Conservation (phyloP, 2,888 invertebrate species). For the Spatulosminthurus flaviceps region DNA sequence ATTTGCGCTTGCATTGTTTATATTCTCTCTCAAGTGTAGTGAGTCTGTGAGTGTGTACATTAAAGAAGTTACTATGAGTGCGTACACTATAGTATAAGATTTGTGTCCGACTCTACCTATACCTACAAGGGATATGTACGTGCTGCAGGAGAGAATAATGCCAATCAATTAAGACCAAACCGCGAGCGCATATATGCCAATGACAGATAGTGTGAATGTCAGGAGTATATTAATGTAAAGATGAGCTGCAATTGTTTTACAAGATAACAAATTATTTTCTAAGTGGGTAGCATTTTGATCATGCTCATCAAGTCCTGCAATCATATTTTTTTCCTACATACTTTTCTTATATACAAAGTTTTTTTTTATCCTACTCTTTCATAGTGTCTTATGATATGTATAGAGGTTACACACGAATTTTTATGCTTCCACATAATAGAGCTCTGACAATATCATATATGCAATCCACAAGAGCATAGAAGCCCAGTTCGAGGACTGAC, state of each 20-base stretch:
- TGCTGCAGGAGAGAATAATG: too few species aligned
- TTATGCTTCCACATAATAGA: background rate
- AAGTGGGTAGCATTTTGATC: slow-evolving; percentile 3
- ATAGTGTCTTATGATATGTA: background rate
- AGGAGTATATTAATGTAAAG: background rate
- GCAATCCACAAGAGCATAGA: too few species aligned
- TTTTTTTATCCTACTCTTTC: background rate
- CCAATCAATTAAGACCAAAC: too few species aligned
- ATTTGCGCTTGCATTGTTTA: slow-evolving; percentile 3
- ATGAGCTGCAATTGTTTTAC: slow-evolving; percentile 18
- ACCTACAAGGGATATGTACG: too few species aligned
- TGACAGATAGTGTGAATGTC: slow-evolving; percentile 1
- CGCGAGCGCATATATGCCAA: background rate
- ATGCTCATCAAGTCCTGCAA: background rate
- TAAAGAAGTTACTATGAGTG: too few species aligned
- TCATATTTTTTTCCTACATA: too few species aligned
- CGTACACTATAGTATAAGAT: too few species aligned
- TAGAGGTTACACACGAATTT: background rate
- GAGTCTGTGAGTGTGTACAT: too few species aligned
- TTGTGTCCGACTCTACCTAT: too few species aligned
- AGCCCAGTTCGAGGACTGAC: background rate
- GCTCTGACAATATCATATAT: background rate
- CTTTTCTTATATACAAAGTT: too few species aligned
- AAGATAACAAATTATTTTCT: slow-evolving; percentile 20
- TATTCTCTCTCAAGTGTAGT: background rate